Base-by-base conservation (phyloP, 2,888 invertebrate genomes). In the Tetropium fuscum region DNA sequence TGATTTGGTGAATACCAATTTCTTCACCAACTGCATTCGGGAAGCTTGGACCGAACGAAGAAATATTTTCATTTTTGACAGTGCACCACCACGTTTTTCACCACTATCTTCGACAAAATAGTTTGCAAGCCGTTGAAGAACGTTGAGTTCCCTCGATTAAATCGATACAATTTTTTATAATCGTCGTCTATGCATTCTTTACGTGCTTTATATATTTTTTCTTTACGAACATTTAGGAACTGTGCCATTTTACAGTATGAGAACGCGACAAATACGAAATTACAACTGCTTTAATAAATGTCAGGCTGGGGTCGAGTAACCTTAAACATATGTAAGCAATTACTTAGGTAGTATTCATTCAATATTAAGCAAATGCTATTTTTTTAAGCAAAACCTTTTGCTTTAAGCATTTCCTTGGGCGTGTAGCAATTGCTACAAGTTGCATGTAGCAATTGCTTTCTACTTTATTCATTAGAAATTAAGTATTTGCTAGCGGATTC, bases 111-210 rank as follows among this genome's bases (percentile, higher is more conserved):
- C 40, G 11, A 47, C 10, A 45, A 45, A 47, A 38, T 55, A 55
- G 20, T 55, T 36, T 40, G 45, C 45, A 8, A 55, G 30, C 45
- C 25, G 47, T 13, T 38, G 22, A 8, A 55, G 38, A n/a, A n/a
- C n/a, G n/a, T n/a, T n/a, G n/a, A n/a, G 22, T 45, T 55, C 43
- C 47, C 55, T 13, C 30, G 18, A 36, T 55, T 20, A 55, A 55
- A 55, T 11, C 55, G 45, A 38, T 47, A 55, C 27, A 55, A 55
- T 10, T 47, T 47, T 55, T 47, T 10, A 22, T 19, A 25, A 47
- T 15, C 25, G 30, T 30, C 10, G 30, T 10, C 30, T 30, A 30
- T 30, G 10, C 10, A 10, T 30, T 30, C 30, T 5, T 19, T 20
- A 36, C 38, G 13, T 30, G 40, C 11, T 30, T 30, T 10, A 30